A percentile compares a stretch with the other conserved stretches of the same genome.
These are phyloP conservation scores for Anadara kagoshimensis DNA, from an alignment of 1,140 invertebrate species.

Conservation along the genomic window DNA sequence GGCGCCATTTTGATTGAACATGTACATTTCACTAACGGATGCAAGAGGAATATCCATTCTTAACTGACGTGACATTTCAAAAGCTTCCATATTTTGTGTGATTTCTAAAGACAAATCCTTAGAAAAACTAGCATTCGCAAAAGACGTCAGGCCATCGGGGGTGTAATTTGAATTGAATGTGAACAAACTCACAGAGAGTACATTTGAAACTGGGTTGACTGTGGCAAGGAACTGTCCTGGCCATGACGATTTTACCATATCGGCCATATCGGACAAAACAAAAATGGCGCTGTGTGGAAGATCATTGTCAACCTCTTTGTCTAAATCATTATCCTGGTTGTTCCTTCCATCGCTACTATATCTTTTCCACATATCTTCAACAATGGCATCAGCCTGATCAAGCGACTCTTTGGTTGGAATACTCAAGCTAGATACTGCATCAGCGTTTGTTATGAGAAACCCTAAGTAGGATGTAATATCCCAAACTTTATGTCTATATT, in stretches of 20 bases:
- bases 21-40: not conserved
- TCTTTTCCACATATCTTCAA: constrained; percentile 17
- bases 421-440: not conserved
- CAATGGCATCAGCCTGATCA: constrained; percentile 6
- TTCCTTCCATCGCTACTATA: not conserved
- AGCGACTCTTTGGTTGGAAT: constrained; percentile 2
- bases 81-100: constrained; percentile 2
- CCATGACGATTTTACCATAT: constrained; percentile 1
- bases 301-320: constrained; percentile 28
- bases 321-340: not conserved
- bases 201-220: constrained; percentile 4
- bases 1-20: not conserved
- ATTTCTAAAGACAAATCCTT: constrained; percentile 7
- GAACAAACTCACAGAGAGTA: constrained; percentile 5
- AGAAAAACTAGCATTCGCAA: not conserved
- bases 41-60: constrained; percentile 2
- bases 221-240: constrained; percentile 3
- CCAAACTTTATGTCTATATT: not conserved
- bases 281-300: constrained; percentile 6
- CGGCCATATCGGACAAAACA: constrained; percentile 1
- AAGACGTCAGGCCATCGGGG: not conserved
- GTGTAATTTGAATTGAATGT: not conserved
- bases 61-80: constrained; percentile 14
- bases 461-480: not conserved
- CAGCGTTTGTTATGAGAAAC: not conserved